Base-by-base conservation (phyloP, 2,113 vertebrate species). In the Haemorhous mexicanus region DNA sequence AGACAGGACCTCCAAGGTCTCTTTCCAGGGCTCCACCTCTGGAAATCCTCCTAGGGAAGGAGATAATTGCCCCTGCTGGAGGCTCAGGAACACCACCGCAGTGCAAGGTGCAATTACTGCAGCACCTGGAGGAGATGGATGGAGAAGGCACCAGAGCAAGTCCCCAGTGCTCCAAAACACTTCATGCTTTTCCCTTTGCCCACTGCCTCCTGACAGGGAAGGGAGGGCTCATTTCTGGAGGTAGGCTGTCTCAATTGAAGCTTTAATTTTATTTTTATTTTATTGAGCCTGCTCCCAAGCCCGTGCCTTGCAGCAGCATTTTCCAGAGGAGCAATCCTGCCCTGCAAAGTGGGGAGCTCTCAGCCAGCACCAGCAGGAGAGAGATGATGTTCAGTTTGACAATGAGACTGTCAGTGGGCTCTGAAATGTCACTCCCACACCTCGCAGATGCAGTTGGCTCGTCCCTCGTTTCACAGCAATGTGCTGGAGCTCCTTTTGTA, bases 351-450 rank as follows among this genome's bases (percentile, higher is more conserved):
- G 16, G 19, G 39, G 70, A 94, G 67, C 7, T 69, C 80, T 82
- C 43, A 33, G 69, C 21, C 1, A 66, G 68, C 55, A 83, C 18
- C 75, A 91, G 72, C 5, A 59, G 46, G 35, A 52, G 35, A 83
- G 75, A 81, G 72, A 93, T 16, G 61, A 84, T 84, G 93, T 52
- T 93, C 82, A 75, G 84, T 80, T 94, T 75, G 94, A 91, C 89
- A 91, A 81, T 32, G 82, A 7, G 9, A 56, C 93, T 94, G 95
- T 93, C 94, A 97, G 78, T 61, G 75, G 78, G 91, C 94, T 87
- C 94, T 93, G 95, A 97, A 95, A 95, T 94, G 93, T 89, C 87
- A 96, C 94, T 94, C 96, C 97, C 85, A 97, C 96, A 96, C 89
- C 85, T 82, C 92, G 20, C 96, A 97, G 96, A 97, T 93, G 95